These are phyloP conservation scores for Willisornis vidua DNA, from an alignment of 2,113 vertebrate genomes.

Conservation along the genomic window DNA sequence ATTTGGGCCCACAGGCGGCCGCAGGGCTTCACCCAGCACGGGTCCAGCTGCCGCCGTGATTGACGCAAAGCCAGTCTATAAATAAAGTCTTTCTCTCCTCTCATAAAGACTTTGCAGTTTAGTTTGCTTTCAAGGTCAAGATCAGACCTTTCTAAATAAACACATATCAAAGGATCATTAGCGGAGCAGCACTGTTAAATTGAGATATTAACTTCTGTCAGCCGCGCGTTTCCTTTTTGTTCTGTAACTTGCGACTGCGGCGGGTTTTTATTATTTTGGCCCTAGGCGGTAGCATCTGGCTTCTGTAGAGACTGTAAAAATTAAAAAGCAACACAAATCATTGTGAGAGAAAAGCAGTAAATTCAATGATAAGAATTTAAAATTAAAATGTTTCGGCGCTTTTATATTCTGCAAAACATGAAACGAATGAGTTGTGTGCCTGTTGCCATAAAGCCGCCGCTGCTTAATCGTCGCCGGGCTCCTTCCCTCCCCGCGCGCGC, in stretches of 20 bases:
- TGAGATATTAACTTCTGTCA: slow-evolving; percentile 87
- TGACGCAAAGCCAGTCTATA: slow-evolving; percentile 91
- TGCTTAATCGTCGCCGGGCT: slow-evolving; percentile 62
- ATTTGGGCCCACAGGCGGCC: background rate
- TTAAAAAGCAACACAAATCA: slow-evolving; percentile 87
- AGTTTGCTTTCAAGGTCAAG: slow-evolving; percentile 92
- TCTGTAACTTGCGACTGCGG: slow-evolving; percentile 77
- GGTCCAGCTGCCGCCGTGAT: slow-evolving; percentile 82
- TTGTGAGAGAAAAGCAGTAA: slow-evolving; percentile 81
- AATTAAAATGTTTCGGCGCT: slow-evolving; percentile 81
- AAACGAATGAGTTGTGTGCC: slow-evolving; percentile 71
- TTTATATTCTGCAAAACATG: slow-evolving; percentile 74
- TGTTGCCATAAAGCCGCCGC: slow-evolving; percentile 74
- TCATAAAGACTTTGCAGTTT: slow-evolving; percentile 85
- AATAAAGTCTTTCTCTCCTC: slow-evolving; percentile 88
- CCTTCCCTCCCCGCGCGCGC: background rate
- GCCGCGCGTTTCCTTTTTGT: slow-evolving; percentile 72
- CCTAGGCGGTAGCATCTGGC: slow-evolving; percentile 83
- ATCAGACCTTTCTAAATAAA: slow-evolving; percentile 86
- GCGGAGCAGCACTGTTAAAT: slow-evolving; percentile 85
- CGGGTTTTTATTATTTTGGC: slow-evolving; percentile 82
- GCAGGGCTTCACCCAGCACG: background rate
- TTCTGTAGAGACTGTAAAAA: slow-evolving; percentile 86
- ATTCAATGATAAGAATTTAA: slow-evolving; percentile 84
- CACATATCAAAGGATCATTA: slow-evolving; percentile 87